Conservation (phyloP, 1,140 invertebrate species). For the Drosophila saltans region DNA sequence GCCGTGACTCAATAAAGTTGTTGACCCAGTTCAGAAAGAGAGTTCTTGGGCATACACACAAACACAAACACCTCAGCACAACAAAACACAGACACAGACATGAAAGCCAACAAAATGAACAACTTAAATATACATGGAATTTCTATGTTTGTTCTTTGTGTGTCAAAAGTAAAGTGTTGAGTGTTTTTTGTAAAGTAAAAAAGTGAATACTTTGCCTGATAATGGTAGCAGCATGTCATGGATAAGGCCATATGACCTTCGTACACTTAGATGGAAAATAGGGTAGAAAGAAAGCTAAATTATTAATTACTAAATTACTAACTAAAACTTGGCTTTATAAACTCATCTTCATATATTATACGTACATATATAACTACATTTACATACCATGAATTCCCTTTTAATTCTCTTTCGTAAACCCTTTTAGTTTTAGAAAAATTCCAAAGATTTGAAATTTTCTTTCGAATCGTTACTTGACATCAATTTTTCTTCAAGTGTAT, state of each 20-base stretch:
- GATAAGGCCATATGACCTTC: not conserved
- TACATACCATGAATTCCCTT: too few relatives aligned
- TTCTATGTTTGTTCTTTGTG: constrained; percentile 2
- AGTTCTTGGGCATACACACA: constrained; percentile 1
- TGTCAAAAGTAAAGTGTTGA: constrained; percentile 8
- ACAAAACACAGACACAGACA: not conserved
- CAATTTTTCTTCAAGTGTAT: not conserved
- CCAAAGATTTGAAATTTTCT: too few relatives aligned
- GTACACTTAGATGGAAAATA: too few relatives aligned
- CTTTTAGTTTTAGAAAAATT: too few relatives aligned
- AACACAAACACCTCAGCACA: constrained; percentile 2
- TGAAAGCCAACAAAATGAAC: constrained; percentile 5
- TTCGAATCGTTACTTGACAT: too few relatives aligned
- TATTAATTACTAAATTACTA: too few relatives aligned
- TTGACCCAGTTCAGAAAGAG: constrained; percentile 57
- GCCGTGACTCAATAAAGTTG: constrained; percentile 49
- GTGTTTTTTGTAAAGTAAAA: not conserved
- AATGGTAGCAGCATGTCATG: not conserved
- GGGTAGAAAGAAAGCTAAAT: too few relatives aligned
- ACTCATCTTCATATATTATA: too few relatives aligned
- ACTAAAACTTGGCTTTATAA: too few relatives aligned
- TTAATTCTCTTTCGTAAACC: too few relatives aligned
- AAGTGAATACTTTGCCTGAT: constrained; percentile 1
- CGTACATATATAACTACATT: too few relatives aligned
- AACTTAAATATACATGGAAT: constrained; percentile 8